Conservation (phyloP, 1,140 invertebrate genomes). For the Melipona quadrifasciata region DNA sequence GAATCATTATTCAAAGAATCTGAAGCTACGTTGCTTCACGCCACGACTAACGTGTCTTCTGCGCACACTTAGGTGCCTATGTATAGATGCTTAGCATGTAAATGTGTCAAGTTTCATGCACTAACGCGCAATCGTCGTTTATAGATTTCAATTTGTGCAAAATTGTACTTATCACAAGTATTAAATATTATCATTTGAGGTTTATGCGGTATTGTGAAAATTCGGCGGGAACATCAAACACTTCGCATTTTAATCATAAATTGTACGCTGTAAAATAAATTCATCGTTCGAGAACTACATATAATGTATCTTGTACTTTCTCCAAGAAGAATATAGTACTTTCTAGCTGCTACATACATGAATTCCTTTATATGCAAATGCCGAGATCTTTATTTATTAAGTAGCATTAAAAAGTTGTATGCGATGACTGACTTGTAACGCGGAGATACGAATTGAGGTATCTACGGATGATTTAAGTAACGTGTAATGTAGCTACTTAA, state of each 20-base stretch:
- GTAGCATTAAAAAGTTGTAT: not conserved
- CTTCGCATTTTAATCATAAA: no score
- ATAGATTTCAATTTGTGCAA: not conserved
- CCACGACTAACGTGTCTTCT: constrained; percentile 47
- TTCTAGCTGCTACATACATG: no score
- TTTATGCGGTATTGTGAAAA: no score
- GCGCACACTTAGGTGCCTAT: not conserved
- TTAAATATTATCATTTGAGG: not conserved
- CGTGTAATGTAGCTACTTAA: not conserved
- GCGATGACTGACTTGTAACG: not conserved
- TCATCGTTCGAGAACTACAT: not conserved
- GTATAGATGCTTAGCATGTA: not conserved
- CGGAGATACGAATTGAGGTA: not conserved
- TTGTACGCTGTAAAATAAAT: not conserved
- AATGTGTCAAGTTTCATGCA: not conserved
- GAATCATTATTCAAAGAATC: constrained; percentile 43
- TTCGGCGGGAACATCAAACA: not conserved
- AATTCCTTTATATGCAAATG: no score
- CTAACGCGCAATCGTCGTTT: not conserved
- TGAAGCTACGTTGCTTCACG: constrained; percentile 32
- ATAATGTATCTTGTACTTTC: no score
- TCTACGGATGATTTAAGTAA: not conserved
- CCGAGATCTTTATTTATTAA: no score
- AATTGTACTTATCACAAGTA: not conserved
- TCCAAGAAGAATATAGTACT: no score